Evolutionary conservation across 2,113 vertebrate genomes (phyloP).

Genomic region (Picathartes gymnocephalus): DNA sequence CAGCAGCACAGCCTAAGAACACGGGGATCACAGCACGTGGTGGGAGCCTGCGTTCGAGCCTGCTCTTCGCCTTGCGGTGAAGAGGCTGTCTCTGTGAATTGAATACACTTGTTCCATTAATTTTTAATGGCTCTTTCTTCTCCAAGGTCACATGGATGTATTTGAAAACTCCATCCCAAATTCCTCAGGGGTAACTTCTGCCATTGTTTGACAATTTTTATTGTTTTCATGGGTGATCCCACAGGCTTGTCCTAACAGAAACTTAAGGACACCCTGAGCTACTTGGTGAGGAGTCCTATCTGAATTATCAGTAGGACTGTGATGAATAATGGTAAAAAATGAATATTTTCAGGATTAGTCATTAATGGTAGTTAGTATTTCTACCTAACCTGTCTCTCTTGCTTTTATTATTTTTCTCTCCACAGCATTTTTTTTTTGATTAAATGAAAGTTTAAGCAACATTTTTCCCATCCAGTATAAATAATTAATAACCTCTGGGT

Average conservation of each 20-base stretch:
- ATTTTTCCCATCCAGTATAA: conserved; percentile 7
- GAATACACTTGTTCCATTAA: not conserved
- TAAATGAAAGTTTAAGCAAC: conserved; percentile 2
- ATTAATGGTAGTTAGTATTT: not conserved
- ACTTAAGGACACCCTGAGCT: not conserved
- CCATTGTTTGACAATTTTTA: not conserved
- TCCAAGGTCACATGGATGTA: not conserved
- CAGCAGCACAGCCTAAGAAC: not conserved
- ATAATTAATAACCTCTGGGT: conserved; percentile 10
- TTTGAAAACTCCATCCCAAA: not conserved
- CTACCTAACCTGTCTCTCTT: not conserved
- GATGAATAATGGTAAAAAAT: not conserved
- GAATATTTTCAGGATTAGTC: not conserved
- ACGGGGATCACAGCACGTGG: fast-evolving
- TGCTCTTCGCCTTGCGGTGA: not conserved
- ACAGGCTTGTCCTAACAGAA: not conserved
- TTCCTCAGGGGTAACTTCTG: not conserved
- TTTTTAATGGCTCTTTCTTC: not conserved
- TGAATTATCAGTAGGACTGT: not conserved
- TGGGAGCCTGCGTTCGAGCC: fast-evolving
- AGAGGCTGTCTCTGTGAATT: not conserved
- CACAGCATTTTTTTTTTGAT: not conserved
- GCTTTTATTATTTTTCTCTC: not conserved
- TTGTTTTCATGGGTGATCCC: not conserved
- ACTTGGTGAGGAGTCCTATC: not conserved